Evolutionary conservation across 1,140 invertebrate species (phyloP).

Genomic region (Magallana ariakensis): DNA sequence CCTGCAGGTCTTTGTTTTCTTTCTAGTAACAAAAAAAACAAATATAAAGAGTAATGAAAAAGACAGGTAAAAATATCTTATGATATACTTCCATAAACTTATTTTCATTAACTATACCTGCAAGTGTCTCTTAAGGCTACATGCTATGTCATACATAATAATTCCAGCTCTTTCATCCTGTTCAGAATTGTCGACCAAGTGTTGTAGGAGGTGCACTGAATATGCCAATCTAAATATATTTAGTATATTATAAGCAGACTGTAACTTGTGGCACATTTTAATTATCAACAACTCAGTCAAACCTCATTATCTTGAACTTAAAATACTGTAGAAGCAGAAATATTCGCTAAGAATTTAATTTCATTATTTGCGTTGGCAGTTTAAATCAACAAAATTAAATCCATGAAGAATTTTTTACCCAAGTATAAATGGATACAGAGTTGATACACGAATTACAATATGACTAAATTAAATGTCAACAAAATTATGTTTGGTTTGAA

Average conservation of each 20-base stretch:
- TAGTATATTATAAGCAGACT: background rate
- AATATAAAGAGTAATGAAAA: background rate
- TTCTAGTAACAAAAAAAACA: background rate
- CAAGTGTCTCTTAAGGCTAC: background rate
- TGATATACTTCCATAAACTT: background rate
- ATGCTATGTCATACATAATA: conserved; percentile 11
- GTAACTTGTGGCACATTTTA: background rate
- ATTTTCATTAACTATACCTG: background rate
- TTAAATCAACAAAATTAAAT: background rate
- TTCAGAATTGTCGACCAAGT: conserved; percentile 15
- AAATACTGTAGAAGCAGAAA: too few relatives aligned
- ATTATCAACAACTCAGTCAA: too few relatives aligned
- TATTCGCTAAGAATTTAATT: too few relatives aligned
- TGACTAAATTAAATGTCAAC: too few relatives aligned
- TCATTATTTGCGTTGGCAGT: too few relatives aligned
- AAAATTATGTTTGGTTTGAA: too few relatives aligned
- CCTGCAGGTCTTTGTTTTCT: conserved; percentile 3
- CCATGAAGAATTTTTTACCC: background rate
- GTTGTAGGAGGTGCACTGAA: conserved; percentile 14
- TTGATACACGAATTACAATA: too few relatives aligned
- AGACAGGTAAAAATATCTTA: background rate
- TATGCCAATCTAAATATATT: conserved; percentile 11
- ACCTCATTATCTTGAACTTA: too few relatives aligned
- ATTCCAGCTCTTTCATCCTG: background rate
- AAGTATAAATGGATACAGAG: too few relatives aligned